phyloP scores from a whole-genome alignment of 2,113 vertebrate species.

The Mus spicilegus region DNA sequence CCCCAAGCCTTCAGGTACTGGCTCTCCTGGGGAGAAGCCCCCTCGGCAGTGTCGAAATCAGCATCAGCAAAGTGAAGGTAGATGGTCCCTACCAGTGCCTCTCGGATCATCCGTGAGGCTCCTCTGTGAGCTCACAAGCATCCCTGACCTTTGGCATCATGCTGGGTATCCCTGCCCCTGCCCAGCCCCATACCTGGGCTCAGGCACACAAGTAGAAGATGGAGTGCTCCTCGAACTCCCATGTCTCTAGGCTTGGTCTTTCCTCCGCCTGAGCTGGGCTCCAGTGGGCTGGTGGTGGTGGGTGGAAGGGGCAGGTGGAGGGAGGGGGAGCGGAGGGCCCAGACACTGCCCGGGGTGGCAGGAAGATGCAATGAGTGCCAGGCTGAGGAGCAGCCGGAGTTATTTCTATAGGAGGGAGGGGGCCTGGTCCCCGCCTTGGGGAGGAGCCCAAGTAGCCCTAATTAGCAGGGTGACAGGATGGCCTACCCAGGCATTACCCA shows the following conservation, averaged over 20 bases:
- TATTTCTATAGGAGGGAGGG: constrained; percentile 82
- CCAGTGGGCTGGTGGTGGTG: constrained; percentile 41
- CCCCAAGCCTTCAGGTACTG: background rate
- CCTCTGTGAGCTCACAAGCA: background rate
- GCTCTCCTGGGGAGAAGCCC: background rate
- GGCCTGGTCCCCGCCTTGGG: constrained; percentile 80
- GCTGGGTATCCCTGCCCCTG: background rate
- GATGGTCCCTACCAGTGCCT: background rate
- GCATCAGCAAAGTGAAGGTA: background rate
- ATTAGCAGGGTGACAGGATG: constrained; percentile 80
- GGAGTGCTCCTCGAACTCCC: constrained; percentile 79
- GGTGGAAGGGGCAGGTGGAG: constrained; percentile 31
- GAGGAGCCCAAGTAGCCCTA: constrained; percentile 80
- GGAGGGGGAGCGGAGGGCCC: constrained; percentile 69
- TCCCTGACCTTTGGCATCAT: background rate
- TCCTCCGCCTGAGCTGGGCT: constrained; percentile 61
- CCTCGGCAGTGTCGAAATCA: background rate
- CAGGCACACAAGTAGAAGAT: constrained; percentile 83
- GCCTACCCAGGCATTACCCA: constrained; percentile 79
- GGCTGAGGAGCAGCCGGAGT: constrained; percentile 63
- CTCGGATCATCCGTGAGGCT: background rate
- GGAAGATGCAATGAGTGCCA: constrained; percentile 68
- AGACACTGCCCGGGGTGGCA: constrained; percentile 74
- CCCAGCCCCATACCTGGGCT: constrained; percentile 85
- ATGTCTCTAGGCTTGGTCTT: constrained; percentile 72